Evolutionary conservation across 2,797 vertebrate species (phyloP), one percentile per base, ranked within the genome.

Genomic region (Pangasius krempfi): DNA sequence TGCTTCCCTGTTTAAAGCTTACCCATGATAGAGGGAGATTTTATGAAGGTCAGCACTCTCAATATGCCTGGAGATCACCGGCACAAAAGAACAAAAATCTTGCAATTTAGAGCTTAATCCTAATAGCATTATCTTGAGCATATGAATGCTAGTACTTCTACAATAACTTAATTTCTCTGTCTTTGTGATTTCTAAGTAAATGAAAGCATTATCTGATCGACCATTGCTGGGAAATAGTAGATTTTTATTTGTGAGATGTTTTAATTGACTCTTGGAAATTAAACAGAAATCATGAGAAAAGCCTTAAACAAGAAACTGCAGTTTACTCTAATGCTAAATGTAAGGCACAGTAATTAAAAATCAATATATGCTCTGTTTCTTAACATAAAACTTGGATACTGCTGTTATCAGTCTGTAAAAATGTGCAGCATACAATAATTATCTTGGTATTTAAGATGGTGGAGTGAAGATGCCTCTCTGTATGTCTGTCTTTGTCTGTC

Each of bases 11-110:
- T 84, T 58, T 76, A 70, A 66, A 88, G 73, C 62, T 5, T 73
- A 58, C 60, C 27, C 27, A n/a, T 5, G 22, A 27, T 22, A 40
- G 58, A 86, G 52, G 27, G 52, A 27, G 54, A 37, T 27, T 87
- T 85, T 82, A 80, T 87, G 87, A 90, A 90, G 89, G 89, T 88
- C 90, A 91, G 86, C 22, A 33, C 73, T 87, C 66, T 66, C 14
- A 58, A 47, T 86, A 84, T 58, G 78, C 79, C 79, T 80, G 86
- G 44, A 91, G 73, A 84, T 86, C 52, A 72, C 73, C 68, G 83
- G 75, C 50, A 88, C 58, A 68, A 30, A 88, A 75, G 85, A 37
- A 89, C 64, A 50, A 73, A 44, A 88, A 88, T 87, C 87, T 88
- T 87, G 60, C 62, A 80, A 73, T 88, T 90, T 86, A 25, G 16